Percentiles rank a stretch among this genome's conserved stretches.
These are phyloP conservation scores for Latrodectus elegans DNA, from an alignment of 2,888 invertebrate species.

Conservation along the genomic window DNA sequence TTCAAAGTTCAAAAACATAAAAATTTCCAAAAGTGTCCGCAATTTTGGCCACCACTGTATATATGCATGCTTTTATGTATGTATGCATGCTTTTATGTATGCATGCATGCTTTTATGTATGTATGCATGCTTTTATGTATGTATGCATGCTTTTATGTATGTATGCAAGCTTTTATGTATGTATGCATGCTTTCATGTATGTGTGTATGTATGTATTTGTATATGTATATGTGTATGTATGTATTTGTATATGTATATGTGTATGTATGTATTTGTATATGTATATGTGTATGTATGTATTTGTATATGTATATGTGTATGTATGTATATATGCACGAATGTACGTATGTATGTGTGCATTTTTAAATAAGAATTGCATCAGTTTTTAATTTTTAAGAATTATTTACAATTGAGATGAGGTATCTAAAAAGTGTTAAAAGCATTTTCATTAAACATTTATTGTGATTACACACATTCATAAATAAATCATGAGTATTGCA, in stretches of 20 bases:
- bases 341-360: neutral
- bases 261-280: neutral
- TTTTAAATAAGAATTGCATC: neutral
- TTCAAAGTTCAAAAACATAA: no score
- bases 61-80: no score
- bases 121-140: neutral
- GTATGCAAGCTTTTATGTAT: neutral
- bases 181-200: neutral
- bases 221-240: neutral
- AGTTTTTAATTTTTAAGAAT: no score
- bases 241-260: neutral
- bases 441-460: no score
- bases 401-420: no score
- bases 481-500: no score
- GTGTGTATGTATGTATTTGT: neutral
- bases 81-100: neutral
- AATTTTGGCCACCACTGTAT: no score
- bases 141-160: neutral
- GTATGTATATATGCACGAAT: neutral
- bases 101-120: neutral
- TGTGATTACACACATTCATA: no score
- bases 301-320: neutral
- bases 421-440: no score
- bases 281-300: neutral
- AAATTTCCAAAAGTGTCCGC: no score